Conservation (phyloP, 64 coral and sea anemone genomes). For the Hydrozoanthus tunicans region DNA sequence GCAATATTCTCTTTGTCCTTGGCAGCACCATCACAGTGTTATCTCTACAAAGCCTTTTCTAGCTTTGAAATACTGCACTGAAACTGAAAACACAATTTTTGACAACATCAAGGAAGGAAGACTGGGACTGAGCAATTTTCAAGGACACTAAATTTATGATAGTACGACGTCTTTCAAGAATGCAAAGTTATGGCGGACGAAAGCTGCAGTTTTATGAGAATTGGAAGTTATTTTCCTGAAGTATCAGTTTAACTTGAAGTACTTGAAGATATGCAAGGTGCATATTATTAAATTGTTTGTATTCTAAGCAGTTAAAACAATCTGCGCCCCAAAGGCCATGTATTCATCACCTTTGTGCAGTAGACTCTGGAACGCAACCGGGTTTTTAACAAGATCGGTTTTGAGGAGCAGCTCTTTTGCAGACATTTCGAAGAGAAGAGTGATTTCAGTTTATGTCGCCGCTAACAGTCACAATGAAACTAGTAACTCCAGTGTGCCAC, state of each 20-base stretch:
- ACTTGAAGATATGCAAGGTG: no score
- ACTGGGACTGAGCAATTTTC: neutral
- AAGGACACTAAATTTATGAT: conserved; percentile 10
- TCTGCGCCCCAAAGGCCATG: neutral
- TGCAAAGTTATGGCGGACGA: conserved; percentile 21
- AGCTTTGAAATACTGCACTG: no score
- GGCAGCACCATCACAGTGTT: neutral
- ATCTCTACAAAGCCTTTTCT: neutral
- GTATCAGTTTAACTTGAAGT: no score
- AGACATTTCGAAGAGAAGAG: neutral
- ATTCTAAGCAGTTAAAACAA: no score
- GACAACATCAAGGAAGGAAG: neutral
- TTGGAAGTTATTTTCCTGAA: no score
- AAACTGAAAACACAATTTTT: no score
- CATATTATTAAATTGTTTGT: neutral
- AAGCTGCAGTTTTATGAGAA: no score
- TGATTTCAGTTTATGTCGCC: neutral
- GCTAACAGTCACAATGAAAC: neutral
- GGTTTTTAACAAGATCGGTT: neutral
- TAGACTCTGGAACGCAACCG: neutral
- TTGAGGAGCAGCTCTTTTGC: neutral
- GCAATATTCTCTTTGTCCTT: conserved; percentile 27
- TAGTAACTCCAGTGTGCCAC: no score
- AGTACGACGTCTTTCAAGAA: neutral
- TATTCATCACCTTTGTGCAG: neutral